phyloP scores from a whole-genome alignment of 2,888 invertebrate genomes.

The Teinopalpus imperialis region DNA sequence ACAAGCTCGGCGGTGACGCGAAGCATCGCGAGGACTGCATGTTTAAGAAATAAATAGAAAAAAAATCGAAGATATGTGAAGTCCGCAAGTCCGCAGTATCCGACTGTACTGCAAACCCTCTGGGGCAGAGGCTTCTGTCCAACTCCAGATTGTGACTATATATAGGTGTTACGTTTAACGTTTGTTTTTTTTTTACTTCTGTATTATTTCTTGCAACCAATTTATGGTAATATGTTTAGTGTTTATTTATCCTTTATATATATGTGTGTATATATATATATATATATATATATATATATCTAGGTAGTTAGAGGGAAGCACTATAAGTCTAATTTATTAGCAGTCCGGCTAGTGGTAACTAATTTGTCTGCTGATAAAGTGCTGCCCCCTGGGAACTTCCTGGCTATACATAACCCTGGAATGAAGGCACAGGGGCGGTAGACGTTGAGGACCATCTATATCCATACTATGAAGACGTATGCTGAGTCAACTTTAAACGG shows the following conservation, averaged over 20 bases:
- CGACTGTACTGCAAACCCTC: no score
- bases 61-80: no score
- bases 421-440: slow-evolving; percentile 11
- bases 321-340: slow-evolving; percentile 10
- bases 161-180: no score
- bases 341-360: slow-evolving; percentile 1
- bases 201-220: neutral
- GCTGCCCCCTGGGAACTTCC: slow-evolving; percentile 5
- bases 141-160: no score
- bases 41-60: no score
- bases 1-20: no score
- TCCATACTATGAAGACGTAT: slow-evolving; percentile 22
- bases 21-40: no score
- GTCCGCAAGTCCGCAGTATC: no score
- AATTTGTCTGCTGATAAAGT: slow-evolving; percentile 22
- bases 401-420: slow-evolving; percentile 19
- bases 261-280: no score
- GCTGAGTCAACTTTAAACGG: slow-evolving; percentile 22
- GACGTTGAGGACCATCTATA: slow-evolving; percentile 26
- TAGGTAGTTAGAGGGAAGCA: neutral
- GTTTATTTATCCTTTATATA: no score
- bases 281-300: no score
- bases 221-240: neutral
- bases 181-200: neutral
- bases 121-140: no score